Percentiles rank a stretch among this genome's conserved stretches.
Conservation (phyloP, 2,888 invertebrate genomes). For the Parnassius apollo region DNA sequence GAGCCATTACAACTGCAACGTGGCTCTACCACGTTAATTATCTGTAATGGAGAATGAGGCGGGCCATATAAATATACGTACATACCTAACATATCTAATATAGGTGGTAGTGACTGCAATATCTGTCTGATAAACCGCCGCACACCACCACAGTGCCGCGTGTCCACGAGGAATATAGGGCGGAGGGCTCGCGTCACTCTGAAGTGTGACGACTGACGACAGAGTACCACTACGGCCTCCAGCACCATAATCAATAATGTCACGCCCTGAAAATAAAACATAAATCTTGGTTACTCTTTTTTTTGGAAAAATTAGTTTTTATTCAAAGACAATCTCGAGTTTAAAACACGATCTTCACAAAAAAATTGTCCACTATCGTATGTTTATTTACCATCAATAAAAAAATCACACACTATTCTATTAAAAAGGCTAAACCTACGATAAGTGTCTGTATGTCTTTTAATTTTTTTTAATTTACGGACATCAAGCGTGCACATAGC, state of each 20-base stretch:
- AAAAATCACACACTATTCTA: too few relatives aligned
- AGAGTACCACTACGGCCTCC: conserved; percentile 89
- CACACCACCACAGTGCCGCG: conserved; percentile 90
- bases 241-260: conserved; percentile 90
- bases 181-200: conserved; percentile 92
- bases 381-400: too few relatives aligned
- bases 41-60: neutral
- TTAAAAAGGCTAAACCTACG: too few relatives aligned
- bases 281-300: neutral
- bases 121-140: conserved; percentile 89
- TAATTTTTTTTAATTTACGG: too few relatives aligned
- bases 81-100: conserved; percentile 90
- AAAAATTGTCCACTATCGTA: too few relatives aligned
- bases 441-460: too few relatives aligned
- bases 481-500: too few relatives aligned
- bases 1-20: too few relatives aligned
- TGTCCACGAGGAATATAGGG: conserved; percentile 94
- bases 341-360: too few relatives aligned
- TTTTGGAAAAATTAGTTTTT: too few relatives aligned
- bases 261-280: conserved; percentile 79
- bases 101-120: conserved; percentile 91
- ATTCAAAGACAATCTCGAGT: too few relatives aligned
- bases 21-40: too few relatives aligned
- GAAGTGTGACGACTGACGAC: conserved; percentile 91
- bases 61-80: neutral